Percentiles rank a stretch among this genome's conserved stretches.
Conservation (phyloP, 2,797 vertebrate genomes). For the Rousettus madagascariensis region DNA sequence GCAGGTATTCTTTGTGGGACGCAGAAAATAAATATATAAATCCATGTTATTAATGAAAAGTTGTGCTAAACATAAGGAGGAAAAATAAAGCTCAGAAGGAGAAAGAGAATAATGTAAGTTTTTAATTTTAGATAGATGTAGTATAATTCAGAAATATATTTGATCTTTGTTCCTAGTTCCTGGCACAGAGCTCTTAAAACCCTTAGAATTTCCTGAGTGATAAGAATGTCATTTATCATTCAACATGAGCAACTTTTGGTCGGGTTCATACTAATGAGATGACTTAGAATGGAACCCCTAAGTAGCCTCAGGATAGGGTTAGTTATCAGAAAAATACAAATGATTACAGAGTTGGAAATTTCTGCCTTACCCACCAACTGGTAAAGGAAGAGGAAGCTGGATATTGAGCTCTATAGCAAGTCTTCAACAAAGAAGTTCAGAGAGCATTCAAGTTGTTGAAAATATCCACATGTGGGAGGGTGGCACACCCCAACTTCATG, state of each 20-base stretch:
- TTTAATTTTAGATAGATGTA: not conserved
- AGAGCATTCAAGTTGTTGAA: not conserved
- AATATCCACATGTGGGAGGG: not conserved
- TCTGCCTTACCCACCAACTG: not conserved
- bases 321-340: not conserved
- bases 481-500: not conserved
- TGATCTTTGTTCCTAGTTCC: not conserved
- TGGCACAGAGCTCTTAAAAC: not conserved
- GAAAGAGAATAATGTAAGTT: not conserved
- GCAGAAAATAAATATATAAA: not conserved
- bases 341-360: not conserved
- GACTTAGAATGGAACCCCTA: not conserved
- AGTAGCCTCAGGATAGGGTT: not conserved
- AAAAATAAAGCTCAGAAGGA: not conserved
- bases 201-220: not conserved
- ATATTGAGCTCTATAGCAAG: not conserved
- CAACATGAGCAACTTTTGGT: not conserved
- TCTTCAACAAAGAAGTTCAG: not conserved
- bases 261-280: not conserved
- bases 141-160: not conserved
- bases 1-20: not conserved
- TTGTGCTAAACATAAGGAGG: not conserved
- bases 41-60: not conserved
- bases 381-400: not conserved
- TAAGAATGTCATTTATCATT: not conserved